Conservation (phyloP, 2,888 invertebrate genomes). For the Eurois occulta region DNA sequence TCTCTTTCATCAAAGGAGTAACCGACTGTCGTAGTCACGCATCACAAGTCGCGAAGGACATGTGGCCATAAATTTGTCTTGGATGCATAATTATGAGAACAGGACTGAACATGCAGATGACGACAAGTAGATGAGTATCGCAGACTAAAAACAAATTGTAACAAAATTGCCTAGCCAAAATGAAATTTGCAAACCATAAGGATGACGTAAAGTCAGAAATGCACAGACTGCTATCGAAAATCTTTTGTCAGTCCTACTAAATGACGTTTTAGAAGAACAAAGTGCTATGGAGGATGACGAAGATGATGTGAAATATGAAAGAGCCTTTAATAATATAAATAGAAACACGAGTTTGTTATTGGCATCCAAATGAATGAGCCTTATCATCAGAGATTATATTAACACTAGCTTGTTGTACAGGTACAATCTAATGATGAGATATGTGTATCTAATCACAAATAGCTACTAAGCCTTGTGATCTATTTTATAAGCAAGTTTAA, state of each 20-base stretch:
- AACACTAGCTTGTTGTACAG: conserved; percentile 6
- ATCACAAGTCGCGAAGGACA: not conserved
- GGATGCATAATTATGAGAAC: not conserved
- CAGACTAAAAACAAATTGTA: not conserved
- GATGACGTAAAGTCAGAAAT: not conserved
- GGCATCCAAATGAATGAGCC: conserved; percentile 20
- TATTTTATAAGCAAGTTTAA: conserved; percentile 38
- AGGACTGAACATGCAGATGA: not conserved
- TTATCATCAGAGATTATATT: conserved; percentile 8
- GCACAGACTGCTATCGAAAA: not conserved
- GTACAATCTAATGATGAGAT: conserved; percentile 35
- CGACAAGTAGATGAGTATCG: not conserved
- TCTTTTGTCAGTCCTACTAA: not conserved
- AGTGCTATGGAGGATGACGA: not conserved
- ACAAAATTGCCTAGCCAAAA: not conserved
- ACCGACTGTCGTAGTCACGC: not conserved
- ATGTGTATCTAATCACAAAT: conserved; percentile 42
- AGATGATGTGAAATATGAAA: not conserved
- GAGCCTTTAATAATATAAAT: not conserved
- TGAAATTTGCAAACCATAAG: not conserved
- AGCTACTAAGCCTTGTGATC: conserved; percentile 23
- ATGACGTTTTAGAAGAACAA: not conserved
- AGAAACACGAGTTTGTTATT: not conserved
- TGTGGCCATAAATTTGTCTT: too few relatives aligned
- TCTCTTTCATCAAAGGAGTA: not conserved